Evolutionary conservation across 2,113 vertebrate species (phyloP).

Genomic region (Seriola aureovittata): DNA sequence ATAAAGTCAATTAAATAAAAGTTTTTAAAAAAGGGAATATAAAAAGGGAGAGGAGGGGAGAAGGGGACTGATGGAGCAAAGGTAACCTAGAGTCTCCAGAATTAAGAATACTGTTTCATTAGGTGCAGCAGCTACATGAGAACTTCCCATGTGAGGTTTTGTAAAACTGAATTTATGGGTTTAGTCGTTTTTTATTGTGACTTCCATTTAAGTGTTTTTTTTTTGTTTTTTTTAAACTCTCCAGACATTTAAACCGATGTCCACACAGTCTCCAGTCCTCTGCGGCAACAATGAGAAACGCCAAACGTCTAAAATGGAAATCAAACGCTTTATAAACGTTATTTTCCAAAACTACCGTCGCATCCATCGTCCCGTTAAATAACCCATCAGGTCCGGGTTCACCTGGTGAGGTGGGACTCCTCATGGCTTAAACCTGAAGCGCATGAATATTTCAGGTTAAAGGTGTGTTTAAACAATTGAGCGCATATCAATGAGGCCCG

Average conservation of each 20-base stretch:
- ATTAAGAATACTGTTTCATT: neutral
- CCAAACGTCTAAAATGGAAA: neutral
- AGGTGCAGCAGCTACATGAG: neutral
- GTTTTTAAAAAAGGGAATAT: neutral
- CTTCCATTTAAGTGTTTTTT: neutral
- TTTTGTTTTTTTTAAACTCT: too few relatives aligned
- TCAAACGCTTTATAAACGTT: neutral
- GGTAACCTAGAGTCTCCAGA: too few relatives aligned
- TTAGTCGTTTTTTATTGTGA: neutral
- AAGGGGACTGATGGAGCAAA: neutral
- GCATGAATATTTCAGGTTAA: conserved; percentile 81
- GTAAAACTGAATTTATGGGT: neutral
- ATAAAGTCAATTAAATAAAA: neutral
- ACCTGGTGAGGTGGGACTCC: conserved; percentile 60
- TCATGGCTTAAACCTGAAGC: conserved; percentile 69
- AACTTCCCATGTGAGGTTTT: neutral
- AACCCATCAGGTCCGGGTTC: conserved; percentile 61
- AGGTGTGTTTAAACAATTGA: conserved; percentile 80
- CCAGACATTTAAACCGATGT: neutral
- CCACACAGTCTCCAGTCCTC: neutral
- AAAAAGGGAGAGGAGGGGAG: too few relatives aligned
- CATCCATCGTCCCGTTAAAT: conserved; percentile 30
- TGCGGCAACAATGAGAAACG: neutral
- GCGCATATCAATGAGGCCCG: conserved; percentile 73
- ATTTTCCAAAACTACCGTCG: neutral